Percentiles rank a stretch among this genome's conserved stretches.
phyloP scores from a whole-genome alignment of 2,797 vertebrate species.

The Coregonus ussuriensis region DNA sequence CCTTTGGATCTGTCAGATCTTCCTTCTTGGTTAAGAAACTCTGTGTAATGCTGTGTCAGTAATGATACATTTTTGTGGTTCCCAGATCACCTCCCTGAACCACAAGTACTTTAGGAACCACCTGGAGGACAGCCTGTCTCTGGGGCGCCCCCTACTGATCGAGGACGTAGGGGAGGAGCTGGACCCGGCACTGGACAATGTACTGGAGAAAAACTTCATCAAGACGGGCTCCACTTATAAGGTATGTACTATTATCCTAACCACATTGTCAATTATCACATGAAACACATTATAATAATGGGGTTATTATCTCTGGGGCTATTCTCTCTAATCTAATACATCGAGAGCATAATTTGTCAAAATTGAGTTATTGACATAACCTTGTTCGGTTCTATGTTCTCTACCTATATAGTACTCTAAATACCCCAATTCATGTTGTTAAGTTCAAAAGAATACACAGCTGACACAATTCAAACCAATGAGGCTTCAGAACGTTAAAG shows the following conservation, averaged over 20 bases:
- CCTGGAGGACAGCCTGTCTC: conserved; percentile 91
- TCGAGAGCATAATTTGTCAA: no score
- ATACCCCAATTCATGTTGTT: no score
- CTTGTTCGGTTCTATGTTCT: no score
- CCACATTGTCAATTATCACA: not conserved
- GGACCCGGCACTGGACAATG: conserved; percentile 91
- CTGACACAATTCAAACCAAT: no score
- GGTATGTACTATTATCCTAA: conserved; percentile 57
- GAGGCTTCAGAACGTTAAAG: no score
- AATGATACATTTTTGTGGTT: conserved; percentile 20
- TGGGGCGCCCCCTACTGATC: conserved; percentile 91
- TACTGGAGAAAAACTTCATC: conserved; percentile 95
- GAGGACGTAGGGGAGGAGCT: conserved; percentile 95
- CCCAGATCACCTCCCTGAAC: conserved; percentile 91
- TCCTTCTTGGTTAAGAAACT: conserved; percentile 12
- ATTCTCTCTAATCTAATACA: not conserved
- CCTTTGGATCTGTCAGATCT: conserved; percentile 9
- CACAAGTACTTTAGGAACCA: conserved; percentile 97
- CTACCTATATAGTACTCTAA: no score
- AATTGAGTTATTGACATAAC: no score
- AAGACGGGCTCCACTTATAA: conserved; percentile 85
- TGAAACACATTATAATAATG: not conserved
- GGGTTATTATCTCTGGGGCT: not conserved
- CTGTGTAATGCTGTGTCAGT: conserved; percentile 15
- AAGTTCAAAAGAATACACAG: no score